Percentiles rank a stretch among this genome's conserved stretches.
These are phyloP conservation scores for Acanthopleura granulata DNA, from an alignment of 2,888 invertebrate species.

Conservation along the genomic window DNA sequence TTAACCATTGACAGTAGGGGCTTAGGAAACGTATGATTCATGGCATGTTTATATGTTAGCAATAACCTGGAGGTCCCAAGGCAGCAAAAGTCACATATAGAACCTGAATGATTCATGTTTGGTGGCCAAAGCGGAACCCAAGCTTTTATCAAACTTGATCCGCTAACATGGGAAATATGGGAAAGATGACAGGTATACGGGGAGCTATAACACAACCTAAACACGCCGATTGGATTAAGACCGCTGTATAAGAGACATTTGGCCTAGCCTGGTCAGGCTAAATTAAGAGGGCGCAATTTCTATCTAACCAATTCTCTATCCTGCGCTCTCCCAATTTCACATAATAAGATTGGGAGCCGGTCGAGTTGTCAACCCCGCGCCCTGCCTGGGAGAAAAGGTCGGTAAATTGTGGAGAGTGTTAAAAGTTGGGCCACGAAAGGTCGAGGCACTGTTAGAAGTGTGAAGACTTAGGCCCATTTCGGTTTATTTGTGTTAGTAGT, in stretches of 20 bases:
- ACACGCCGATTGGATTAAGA: slow-evolving; percentile 10
- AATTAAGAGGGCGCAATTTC: slow-evolving; percentile 17
- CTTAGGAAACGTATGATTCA: slow-evolving; percentile 6
- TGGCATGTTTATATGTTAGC: slow-evolving; percentile 17
- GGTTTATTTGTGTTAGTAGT: slow-evolving; percentile 16
- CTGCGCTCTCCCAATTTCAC: slow-evolving; percentile 18
- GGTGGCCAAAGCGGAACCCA: not conserved
- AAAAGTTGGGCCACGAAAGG: slow-evolving; percentile 19
- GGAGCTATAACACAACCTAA: slow-evolving; percentile 13
- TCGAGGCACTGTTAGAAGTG: slow-evolving; percentile 9
- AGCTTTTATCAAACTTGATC: slow-evolving; percentile 13
- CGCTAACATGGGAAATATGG: slow-evolving; percentile 16
- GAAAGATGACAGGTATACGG: slow-evolving; percentile 12
- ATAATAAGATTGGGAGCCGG: slow-evolving; percentile 17
- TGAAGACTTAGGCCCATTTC: not conserved
- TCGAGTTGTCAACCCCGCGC: slow-evolving; percentile 14
- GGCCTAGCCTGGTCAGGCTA: slow-evolving; percentile 13
- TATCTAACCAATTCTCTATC: slow-evolving; percentile 16
- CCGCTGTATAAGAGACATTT: slow-evolving; percentile 14
- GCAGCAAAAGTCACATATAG: slow-evolving; percentile 17
- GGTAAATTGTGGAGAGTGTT: slow-evolving; percentile 18
- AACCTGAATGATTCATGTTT: slow-evolving; percentile 14
- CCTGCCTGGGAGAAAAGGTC: slow-evolving; percentile 8
- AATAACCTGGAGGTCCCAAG: slow-evolving; percentile 4
- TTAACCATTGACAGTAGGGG: slow-evolving; percentile 5